Base-by-base conservation (phyloP, 2,888 invertebrate species). In the Agonopterix subpropinquella region DNA sequence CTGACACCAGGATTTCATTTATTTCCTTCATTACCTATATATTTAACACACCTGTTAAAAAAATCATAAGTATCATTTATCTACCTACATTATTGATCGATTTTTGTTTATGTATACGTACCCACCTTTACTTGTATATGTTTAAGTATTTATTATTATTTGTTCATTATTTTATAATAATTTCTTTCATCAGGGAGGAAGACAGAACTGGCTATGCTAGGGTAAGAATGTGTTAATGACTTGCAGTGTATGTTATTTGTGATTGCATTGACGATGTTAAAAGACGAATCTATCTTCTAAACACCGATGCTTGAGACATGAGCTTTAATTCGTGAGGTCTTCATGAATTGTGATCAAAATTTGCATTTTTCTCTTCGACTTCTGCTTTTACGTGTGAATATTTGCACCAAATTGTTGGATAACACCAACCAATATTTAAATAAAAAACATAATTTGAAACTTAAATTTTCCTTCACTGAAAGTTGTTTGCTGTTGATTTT, bases 121-220 rank as follows among this genome's bases (percentile, higher is more conserved):
- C 39, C 39, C 1, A 37, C n/a, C 8, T 37, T 10, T 37, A 37
- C 37, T n/a, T n/a, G 39, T 42, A 7, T 8, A 11, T 42, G 11
- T 13, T 52, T 43, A 49, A 48, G 49, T 55, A 49, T 57, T 53
- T 59, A 52, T 60, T 56, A 48, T 43, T 9, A 47, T 57, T 55
- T 57, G 51, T 58, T 60, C 64, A 69, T 69, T 70, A 70, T 73
- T 43, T 28, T 58, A 76, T 73, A 70, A 57, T 66, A 70, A 80
- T 87, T 87, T 87, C 78, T 84, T 87, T 89, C 82, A 88, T 87
- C 87, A 89, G 89, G 89, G 89, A 89, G 87, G 89, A 87, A 80
- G 89, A 89, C 83, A 85, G 82, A 80, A 79, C 80, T 80, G 89
- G 88, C 84, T 89, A 80, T 89, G 85, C 73, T 84, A 87, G 89